Evolutionary conservation across 2,888 invertebrate genomes (phyloP).

Genomic region (Drosophila nr. perissopoda): DNA sequence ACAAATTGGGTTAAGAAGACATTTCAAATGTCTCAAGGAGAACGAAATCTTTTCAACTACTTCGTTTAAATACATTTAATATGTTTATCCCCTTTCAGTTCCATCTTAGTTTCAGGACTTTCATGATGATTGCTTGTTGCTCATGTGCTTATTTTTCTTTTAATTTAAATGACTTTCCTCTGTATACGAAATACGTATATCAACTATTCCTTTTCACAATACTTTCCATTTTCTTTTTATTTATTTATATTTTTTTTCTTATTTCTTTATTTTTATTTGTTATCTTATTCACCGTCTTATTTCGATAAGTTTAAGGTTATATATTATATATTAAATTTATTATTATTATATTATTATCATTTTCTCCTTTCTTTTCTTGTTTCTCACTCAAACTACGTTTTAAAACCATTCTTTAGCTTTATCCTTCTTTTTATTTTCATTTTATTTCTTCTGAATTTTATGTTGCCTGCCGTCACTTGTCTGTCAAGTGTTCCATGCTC

Average conservation of each 20-base stretch:
- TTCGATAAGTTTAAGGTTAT: not conserved
- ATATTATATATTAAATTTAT: not conserved
- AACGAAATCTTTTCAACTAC: not conserved
- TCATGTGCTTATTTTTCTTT: not conserved
- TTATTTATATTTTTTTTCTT: not conserved
- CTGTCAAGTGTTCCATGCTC: not conserved
- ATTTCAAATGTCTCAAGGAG: not conserved
- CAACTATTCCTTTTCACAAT: not conserved
- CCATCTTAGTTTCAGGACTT: not conserved
- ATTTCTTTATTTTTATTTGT: not conserved
- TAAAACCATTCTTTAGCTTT: not conserved
- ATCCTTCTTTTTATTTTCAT: not conserved
- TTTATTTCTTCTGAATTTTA: constrained; percentile 10
- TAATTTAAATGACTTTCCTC: not conserved
- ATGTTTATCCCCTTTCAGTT: not conserved
- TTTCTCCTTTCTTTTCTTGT: not conserved
- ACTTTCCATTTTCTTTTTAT: not conserved
- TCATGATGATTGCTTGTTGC: not conserved
- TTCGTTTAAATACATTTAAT: not conserved
- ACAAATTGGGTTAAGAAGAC: not conserved
- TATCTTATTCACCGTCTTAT: not conserved
- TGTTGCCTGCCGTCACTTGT: constrained; percentile 12
- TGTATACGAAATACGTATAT: not conserved
- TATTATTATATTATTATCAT: not conserved
- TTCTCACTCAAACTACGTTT: not conserved